phyloP scores from a whole-genome alignment of 2,113 vertebrate species.

The Xenus cinereus region DNA sequence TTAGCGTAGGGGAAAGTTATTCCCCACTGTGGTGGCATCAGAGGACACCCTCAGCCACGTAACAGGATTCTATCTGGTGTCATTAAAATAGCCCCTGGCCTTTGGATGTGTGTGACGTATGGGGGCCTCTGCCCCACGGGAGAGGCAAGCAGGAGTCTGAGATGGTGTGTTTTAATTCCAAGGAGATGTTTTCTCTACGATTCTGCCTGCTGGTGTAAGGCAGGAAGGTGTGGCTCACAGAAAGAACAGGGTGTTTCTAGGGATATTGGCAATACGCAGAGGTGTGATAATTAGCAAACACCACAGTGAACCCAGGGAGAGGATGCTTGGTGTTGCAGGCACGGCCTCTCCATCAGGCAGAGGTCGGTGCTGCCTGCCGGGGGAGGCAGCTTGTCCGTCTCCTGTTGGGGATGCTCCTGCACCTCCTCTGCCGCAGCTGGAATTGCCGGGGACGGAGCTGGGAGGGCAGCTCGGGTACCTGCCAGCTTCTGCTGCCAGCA shows the following conservation, averaged over 20 bases:
- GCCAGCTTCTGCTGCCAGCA: background rate
- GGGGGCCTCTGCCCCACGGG: background rate
- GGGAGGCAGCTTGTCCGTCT: background rate
- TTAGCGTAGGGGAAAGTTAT: background rate
- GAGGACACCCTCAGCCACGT: background rate
- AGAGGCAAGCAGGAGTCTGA: background rate
- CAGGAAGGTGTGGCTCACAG: background rate
- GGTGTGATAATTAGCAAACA: background rate
- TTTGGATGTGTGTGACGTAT: background rate
- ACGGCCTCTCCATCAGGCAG: background rate
- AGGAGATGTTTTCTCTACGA: background rate
- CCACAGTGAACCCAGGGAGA: background rate
- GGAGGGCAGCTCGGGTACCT: background rate
- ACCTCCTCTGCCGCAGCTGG: background rate
- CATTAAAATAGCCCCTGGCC: background rate
- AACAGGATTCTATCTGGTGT: background rate
- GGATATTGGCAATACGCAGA: background rate
- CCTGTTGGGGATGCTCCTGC: accelerated
- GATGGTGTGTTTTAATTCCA: background rate
- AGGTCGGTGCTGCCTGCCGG: background rate
- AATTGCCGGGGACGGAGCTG: background rate
- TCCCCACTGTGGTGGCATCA: background rate
- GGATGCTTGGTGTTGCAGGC: background rate
- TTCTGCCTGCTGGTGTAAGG: background rate
- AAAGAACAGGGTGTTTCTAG: background rate